Percentiles rank a stretch among this genome's conserved stretches.
Evolutionary conservation across 2,113 vertebrate species (phyloP).

Genomic region (Marmota flaviventris): DNA sequence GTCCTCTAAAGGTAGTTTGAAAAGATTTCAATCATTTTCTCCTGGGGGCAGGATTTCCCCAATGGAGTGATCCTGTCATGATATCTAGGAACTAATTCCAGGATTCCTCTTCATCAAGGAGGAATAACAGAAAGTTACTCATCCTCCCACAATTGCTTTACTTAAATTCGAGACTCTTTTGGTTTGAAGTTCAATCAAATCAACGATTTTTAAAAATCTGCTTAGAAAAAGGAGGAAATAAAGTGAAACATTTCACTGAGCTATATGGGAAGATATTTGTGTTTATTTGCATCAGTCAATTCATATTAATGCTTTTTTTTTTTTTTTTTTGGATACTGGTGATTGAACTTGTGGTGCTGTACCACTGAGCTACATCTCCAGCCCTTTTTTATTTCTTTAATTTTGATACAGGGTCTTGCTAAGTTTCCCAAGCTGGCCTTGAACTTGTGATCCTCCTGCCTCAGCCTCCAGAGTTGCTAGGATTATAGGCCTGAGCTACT

Average conservation of each 20-base stretch:
- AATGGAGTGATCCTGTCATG: constrained; percentile 39
- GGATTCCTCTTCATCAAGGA: constrained; percentile 40
- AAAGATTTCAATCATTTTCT: constrained; percentile 49
- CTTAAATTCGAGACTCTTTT: constrained; percentile 47
- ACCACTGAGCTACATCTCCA: no score
- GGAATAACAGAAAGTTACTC: background rate
- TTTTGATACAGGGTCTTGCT: no score
- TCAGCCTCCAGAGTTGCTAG: no score
- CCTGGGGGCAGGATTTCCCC: constrained; percentile 3
- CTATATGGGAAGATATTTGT: constrained; percentile 29
- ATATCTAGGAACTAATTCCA: constrained; percentile 23
- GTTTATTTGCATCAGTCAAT: background rate
- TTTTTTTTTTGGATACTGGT: no score
- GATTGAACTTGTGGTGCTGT: no score
- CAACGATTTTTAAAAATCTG: constrained; percentile 64
- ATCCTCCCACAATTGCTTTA: constrained; percentile 1
- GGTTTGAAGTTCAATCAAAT: constrained; percentile 17
- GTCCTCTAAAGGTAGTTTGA: constrained; percentile 23
- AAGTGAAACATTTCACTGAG: constrained; percentile 56
- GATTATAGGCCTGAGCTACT: no score
- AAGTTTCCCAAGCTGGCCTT: no score
- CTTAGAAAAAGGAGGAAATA: constrained; percentile 13
- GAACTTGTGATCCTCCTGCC: no score
- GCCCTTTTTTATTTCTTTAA: no score
- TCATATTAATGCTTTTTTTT: background rate